Evolutionary conservation across 92 coral and sea anemone species (phyloP).

Genomic region (Actinostola sp.): DNA sequence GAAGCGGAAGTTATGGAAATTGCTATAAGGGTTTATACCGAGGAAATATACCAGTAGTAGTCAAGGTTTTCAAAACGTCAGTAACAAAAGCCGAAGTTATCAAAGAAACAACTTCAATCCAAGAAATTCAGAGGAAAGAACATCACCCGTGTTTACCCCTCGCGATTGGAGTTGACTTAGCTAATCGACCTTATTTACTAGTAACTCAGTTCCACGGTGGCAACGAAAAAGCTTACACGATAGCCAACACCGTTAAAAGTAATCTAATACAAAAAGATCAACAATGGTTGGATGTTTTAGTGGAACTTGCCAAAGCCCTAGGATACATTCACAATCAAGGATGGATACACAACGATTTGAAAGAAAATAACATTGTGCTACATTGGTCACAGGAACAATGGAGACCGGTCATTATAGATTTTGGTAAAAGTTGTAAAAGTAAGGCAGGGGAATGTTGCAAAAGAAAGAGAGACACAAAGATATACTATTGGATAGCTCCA

Average conservation of each 20-base stretch:
- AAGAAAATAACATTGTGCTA: not conserved
- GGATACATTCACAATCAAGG: not conserved
- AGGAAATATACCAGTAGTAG: constrained; percentile 15
- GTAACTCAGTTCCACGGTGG: constrained; percentile 12
- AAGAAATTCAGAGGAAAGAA: not conserved
- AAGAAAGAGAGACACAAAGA: no score
- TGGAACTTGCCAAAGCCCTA: not conserved
- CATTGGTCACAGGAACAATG: not conserved
- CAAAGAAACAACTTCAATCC: not conserved
- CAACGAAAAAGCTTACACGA: not conserved
- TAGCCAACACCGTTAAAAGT: constrained; percentile 1
- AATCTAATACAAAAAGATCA: not conserved
- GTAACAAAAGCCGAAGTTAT: not conserved
- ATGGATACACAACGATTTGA: constrained; percentile 3
- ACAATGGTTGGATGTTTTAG: not conserved
- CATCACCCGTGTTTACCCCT: constrained; percentile 11
- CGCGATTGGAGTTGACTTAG: not conserved
- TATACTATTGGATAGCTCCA: no score
- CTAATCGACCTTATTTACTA: not conserved
- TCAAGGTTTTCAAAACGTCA: not conserved
- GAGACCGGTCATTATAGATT: not conserved
- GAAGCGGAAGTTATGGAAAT: constrained; percentile 6
- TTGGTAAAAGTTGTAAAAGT: constrained; percentile 8
- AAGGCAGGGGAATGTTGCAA: no score
- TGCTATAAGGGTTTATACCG: constrained; percentile 3